Percentiles rank a stretch among this genome's conserved stretches.
Conservation (phyloP, 2,113 vertebrate species). For the Lontra canadensis region DNA sequence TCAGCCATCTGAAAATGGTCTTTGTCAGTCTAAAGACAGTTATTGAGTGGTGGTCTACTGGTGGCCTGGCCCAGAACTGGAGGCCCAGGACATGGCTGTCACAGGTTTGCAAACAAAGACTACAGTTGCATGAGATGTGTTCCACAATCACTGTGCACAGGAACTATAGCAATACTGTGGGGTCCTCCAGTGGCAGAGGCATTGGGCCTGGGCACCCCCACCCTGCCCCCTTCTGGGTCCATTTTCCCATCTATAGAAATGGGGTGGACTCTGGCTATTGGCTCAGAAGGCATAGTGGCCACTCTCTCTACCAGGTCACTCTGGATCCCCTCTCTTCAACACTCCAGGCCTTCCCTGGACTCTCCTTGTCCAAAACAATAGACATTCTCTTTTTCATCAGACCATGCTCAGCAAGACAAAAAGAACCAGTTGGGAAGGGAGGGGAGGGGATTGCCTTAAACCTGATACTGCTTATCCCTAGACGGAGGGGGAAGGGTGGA, state of each 20-base stretch:
- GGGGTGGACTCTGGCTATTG: background rate
- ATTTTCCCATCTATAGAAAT: background rate
- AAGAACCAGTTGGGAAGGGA: background rate
- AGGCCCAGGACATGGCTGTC: background rate
- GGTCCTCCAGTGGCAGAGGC: background rate
- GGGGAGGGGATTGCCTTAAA: background rate
- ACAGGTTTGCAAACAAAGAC: background rate
- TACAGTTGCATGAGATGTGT: background rate
- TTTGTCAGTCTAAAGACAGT: background rate
- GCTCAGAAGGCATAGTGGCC: background rate
- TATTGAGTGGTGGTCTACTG: background rate
- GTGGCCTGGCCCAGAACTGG: background rate
- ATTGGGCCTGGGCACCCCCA: background rate
- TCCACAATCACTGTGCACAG: no score
- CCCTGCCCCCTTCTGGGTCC: no score
- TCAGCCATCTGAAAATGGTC: background rate
- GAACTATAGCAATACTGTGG: fast-evolving
- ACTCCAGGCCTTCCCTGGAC: background rate
- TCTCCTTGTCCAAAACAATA: background rate
- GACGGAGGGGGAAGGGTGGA: no score
- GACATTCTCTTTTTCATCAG: background rate
- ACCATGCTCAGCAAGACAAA: background rate
- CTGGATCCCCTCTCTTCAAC: constrained; percentile 35
- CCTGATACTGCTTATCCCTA: background rate
- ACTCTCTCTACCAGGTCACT: background rate